Conservation (phyloP, 2,797 vertebrate genomes). For the Lophotriccus pileatus region DNA sequence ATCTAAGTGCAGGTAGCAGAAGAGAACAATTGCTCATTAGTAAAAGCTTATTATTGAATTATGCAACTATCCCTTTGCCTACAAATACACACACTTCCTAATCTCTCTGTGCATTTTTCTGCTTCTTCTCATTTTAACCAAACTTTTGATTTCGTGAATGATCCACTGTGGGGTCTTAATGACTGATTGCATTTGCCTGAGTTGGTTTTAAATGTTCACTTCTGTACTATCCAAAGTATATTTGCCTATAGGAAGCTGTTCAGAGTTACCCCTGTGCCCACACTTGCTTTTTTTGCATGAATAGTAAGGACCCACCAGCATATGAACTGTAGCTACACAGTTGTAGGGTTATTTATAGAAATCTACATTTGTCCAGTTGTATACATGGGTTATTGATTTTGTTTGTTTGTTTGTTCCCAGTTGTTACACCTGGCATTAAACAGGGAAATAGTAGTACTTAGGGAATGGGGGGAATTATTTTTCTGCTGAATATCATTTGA, state of each 20-base stretch:
- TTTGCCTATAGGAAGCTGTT: neutral
- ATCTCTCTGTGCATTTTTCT: neutral
- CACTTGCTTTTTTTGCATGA: neutral
- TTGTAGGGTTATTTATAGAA: neutral
- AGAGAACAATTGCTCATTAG: neutral
- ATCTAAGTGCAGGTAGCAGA: neutral
- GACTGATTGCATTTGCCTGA: neutral
- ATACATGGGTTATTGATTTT: neutral
- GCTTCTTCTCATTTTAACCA: neutral
- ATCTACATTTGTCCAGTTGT: neutral
- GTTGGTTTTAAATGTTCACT: neutral
- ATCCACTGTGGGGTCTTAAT: too few relatives aligned
- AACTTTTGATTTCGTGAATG: neutral
- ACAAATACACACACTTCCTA: neutral
- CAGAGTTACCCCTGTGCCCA: neutral
- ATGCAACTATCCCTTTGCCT: neutral
- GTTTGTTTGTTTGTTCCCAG: neutral
- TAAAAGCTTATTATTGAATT: neutral
- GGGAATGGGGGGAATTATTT: neutral
- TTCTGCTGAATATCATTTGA: neutral
- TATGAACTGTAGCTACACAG: neutral
- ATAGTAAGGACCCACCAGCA: neutral
- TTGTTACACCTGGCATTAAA: neutral
- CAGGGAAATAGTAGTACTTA: neutral
- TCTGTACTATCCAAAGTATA: neutral